A percentile compares a stretch with the other conserved stretches of the same genome.
Conservation (phyloP, 2,797 vertebrate genomes). For the Myotis findleyi region DNA sequence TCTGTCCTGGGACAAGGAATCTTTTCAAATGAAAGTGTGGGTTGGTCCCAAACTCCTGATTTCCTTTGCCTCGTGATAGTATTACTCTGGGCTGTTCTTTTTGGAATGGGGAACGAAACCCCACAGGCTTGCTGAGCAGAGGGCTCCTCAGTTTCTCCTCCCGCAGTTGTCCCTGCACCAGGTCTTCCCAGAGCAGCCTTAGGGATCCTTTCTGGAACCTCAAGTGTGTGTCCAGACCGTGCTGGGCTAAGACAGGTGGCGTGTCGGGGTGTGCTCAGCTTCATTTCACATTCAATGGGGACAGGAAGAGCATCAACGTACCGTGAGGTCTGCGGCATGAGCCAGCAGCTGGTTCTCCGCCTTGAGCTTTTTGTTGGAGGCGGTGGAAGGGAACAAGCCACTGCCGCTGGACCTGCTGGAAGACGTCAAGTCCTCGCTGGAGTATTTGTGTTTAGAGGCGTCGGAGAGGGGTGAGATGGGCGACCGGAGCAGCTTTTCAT, state of each 20-base stretch:
- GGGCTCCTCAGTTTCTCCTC: neutral
- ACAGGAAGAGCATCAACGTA: slow-evolving; percentile 76
- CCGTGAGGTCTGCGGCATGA: slow-evolving; percentile 86
- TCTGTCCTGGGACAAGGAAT: neutral
- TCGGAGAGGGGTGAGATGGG: slow-evolving; percentile 92
- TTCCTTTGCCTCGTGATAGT: neutral
- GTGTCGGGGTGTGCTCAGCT: neutral
- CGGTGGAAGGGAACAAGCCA: slow-evolving; percentile 85
- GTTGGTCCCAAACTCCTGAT: slow-evolving; percentile 1
- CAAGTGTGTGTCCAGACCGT: neutral
- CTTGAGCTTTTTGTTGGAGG: slow-evolving; percentile 88
- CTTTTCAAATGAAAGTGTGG: neutral
- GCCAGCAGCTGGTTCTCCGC: slow-evolving; percentile 87
- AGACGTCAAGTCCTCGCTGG: slow-evolving; percentile 88
- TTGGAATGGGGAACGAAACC: neutral
- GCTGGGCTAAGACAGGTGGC: neutral
- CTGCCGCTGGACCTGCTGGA: slow-evolving; percentile 85
- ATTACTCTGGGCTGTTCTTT: neutral
- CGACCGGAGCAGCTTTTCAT: slow-evolving; percentile 92
- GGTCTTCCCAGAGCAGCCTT: slow-evolving; percentile 8
- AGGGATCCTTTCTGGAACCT: neutral
- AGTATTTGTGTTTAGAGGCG: slow-evolving; percentile 89
- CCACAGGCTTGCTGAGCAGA: neutral
- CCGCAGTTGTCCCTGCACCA: neutral
- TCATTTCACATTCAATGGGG: neutral